Evolutionary conservation across 1,140 invertebrate genomes (phyloP).

Genomic region (Achroia grisella): DNA sequence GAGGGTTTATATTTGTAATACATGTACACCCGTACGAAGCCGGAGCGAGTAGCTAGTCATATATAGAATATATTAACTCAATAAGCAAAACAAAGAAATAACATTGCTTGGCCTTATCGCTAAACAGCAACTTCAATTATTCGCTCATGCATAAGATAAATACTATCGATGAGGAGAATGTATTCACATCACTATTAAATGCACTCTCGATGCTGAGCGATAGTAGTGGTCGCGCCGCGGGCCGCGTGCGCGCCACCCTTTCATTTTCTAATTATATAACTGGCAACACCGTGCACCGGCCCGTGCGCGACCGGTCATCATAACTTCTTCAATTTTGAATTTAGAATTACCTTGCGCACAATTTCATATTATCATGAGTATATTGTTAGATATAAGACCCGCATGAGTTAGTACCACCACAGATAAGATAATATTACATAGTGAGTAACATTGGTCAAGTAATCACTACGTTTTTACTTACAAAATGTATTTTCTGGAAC

Average conservation of each 20-base stretch:
- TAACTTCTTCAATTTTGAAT: slow-evolving; percentile 55
- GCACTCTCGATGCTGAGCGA: slow-evolving; percentile 54
- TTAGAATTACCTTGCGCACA: slow-evolving; percentile 46
- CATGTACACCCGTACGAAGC: too few relatives aligned
- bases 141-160: background rate
- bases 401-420: too few relatives aligned
- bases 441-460: too few relatives aligned
- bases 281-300: slow-evolving; percentile 47
- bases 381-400: slow-evolving; percentile 16
- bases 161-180: background rate
- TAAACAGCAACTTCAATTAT: too few relatives aligned
- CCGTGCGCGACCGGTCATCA: slow-evolving; percentile 54
- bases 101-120: too few relatives aligned
- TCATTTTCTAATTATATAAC: slow-evolving; percentile 72
- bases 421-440: too few relatives aligned
- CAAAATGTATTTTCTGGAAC: too few relatives aligned
- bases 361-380: slow-evolving; percentile 34
- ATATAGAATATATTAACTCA: too few relatives aligned
- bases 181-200: slow-evolving; percentile 30
- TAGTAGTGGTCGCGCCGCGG: slow-evolving; percentile 60
- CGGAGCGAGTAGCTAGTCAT: too few relatives aligned
- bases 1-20: too few relatives aligned
- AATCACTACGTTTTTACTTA: too few relatives aligned
- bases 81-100: too few relatives aligned
- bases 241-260: slow-evolving; percentile 65